Conservation (phyloP, 2,888 invertebrate species). For the Drosophila vallismaia region DNA sequence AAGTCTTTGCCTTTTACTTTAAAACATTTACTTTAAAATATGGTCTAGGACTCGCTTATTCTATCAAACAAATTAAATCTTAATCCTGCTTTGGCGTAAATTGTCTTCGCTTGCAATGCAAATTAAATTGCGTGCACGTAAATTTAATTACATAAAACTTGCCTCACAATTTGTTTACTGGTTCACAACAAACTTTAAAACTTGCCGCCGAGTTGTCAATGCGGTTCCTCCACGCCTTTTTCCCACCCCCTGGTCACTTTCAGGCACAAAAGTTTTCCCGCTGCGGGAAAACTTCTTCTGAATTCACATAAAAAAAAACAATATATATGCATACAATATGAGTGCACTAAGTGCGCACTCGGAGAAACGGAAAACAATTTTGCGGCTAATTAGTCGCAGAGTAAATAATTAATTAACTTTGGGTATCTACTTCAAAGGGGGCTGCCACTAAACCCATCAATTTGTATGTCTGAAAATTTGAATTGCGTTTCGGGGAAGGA, state of each 20-base stretch:
- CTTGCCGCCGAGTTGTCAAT: conserved; percentile 58
- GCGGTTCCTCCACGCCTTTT: conserved; percentile 29
- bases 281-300: conserved; percentile 21
- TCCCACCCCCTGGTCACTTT: not conserved
- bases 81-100: not conserved
- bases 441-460: conserved; percentile 26
- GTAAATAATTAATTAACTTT: conserved; percentile 70
- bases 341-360: conserved; percentile 62
- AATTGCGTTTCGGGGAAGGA: conserved; percentile 25
- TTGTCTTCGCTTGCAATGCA: not conserved
- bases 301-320: not conserved
- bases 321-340: too few species aligned
- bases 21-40: not conserved
- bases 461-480: conserved; percentile 21
- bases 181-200: conserved; percentile 77
- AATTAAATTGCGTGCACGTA: conserved; percentile 62
- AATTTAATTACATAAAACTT: conserved; percentile 73
- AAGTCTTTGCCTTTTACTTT: not conserved
- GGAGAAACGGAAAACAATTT: conserved; percentile 50
- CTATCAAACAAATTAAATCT: conserved; percentile 26
- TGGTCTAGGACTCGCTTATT: conserved; percentile 14
- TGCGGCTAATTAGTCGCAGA: conserved; percentile 65
- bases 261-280: conserved; percentile 39
- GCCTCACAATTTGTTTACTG: conserved; percentile 73
- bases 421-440: conserved; percentile 14